A percentile compares a stretch with the other conserved stretches of the same genome.
Conservation (phyloP, 2,797 vertebrate species). For the Rhabdomys pumilio region DNA sequence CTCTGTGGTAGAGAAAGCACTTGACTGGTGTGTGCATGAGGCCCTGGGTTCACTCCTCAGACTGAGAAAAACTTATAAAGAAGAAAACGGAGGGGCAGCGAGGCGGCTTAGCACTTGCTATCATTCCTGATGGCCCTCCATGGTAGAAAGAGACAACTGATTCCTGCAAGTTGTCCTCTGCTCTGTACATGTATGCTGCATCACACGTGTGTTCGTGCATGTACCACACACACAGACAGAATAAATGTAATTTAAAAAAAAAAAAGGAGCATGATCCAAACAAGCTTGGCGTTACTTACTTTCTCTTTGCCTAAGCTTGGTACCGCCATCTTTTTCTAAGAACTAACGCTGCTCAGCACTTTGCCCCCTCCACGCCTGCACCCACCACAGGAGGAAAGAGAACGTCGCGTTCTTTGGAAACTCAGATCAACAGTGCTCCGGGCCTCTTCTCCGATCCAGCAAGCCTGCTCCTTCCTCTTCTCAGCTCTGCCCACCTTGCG, state of each 20-base stretch:
- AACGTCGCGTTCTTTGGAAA: not conserved
- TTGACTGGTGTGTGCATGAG: not conserved
- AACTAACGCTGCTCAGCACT: not conserved
- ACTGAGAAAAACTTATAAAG: not conserved
- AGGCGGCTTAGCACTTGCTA: not conserved
- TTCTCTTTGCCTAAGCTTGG: not conserved
- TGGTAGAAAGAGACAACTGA: not conserved
- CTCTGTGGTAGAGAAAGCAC: not conserved
- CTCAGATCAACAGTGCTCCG: not conserved
- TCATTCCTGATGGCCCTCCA: not conserved
- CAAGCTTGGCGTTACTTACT: not conserved
- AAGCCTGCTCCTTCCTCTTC: not conserved
- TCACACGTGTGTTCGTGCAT: too few species aligned
- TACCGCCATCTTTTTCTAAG: too few species aligned
- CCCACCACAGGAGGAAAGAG: not conserved
- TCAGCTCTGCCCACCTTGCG: not conserved
- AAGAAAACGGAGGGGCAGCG: not conserved
- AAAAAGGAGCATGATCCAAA: not conserved
- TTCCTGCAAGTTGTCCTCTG: not conserved
- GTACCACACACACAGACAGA: not conserved
- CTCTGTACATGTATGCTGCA: not conserved
- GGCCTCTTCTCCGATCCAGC: not conserved
- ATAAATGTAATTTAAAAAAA: not conserved
- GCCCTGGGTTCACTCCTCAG: not conserved
- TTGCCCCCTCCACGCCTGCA: not conserved